Conservation (phyloP, 1,140 invertebrate species). For the Physella acuta region DNA sequence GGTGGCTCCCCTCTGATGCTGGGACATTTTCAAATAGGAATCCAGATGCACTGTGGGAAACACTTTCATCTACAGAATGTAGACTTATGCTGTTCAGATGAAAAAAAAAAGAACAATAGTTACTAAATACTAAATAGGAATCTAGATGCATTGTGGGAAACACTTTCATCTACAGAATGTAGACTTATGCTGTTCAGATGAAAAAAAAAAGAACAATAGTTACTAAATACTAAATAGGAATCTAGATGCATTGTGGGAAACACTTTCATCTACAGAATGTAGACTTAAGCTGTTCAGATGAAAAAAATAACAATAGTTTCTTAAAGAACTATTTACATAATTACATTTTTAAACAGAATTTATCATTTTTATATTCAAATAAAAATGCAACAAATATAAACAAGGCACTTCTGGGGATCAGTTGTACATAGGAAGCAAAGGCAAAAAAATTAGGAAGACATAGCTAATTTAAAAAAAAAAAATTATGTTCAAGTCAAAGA, state of each 20-base stretch:
- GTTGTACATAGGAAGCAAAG: no score
- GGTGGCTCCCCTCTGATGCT: not conserved
- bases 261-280: not conserved
- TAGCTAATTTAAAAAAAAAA: no score
- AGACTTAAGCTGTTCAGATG: conserved; percentile 13
- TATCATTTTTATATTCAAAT: no score
- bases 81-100: conserved; percentile 14
- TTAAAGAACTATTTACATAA: no score
- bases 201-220: not conserved
- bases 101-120: not conserved
- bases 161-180: not conserved
- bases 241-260: not conserved
- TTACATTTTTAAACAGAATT: no score
- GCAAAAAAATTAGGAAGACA: no score
- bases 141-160: not conserved
- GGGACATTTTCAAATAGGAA: conserved; percentile 3
- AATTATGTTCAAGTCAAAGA: no score
- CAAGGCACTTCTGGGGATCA: no score
- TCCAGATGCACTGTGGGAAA: conserved; percentile 1
- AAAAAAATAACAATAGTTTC: not conserved
- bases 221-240: no score
- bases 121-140: no score
- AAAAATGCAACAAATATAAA: no score
- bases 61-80: not conserved
- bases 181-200: conserved; percentile 14